Conservation (phyloP, 1,140 invertebrate species). For the Lepidurus couesii region DNA sequence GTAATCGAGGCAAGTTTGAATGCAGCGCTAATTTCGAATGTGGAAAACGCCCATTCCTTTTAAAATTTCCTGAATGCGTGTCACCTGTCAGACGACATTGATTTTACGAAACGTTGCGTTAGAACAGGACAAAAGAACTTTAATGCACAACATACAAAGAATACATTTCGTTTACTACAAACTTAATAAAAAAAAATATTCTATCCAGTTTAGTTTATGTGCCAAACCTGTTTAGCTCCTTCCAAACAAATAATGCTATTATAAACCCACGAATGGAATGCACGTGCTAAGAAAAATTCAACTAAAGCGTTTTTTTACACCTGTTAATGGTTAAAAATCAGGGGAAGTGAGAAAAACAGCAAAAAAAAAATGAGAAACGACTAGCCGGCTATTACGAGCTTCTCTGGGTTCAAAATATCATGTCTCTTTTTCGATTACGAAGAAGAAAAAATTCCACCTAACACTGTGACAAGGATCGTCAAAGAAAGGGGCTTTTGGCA, state of each 20-base stretch:
- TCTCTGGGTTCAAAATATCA: constrained; percentile 10
- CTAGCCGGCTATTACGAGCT: constrained; percentile 14
- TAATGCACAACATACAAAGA: constrained; percentile 19
- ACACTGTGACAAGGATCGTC: background rate
- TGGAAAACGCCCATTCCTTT: background rate
- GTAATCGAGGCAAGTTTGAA: background rate
- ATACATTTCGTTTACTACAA: constrained; percentile 1
- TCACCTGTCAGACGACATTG: too few relatives aligned
- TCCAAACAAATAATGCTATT: background rate
- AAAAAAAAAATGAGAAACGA: constrained; percentile 12
- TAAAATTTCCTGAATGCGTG: too few relatives aligned
- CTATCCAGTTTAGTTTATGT: background rate
- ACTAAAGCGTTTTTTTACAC: background rate
- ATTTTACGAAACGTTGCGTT: too few relatives aligned
- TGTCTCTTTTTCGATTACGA: background rate
- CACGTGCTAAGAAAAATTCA: background rate
- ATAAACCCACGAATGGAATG: background rate
- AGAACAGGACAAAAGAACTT: background rate
- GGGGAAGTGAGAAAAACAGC: background rate
- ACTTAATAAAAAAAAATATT: background rate
- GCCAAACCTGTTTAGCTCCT: background rate
- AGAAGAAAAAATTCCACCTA: background rate
- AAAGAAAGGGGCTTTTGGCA: background rate
- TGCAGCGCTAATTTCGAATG: background rate
- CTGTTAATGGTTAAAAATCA: background rate